Evolutionary conservation across 2,888 invertebrate species (phyloP), one percentile per base, ranked within the genome.

Genomic region (Theretra japonica): DNA sequence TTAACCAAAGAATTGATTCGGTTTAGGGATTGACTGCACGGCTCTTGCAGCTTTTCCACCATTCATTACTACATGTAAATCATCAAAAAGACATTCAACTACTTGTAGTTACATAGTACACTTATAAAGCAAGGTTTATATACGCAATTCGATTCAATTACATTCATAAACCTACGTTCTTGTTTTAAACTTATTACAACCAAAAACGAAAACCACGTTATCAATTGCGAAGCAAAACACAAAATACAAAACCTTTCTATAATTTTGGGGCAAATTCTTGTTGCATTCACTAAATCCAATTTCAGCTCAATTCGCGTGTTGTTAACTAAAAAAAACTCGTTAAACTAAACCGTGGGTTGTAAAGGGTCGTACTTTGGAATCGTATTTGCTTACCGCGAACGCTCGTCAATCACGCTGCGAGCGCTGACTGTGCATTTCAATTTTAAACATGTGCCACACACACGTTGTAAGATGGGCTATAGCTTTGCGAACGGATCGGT

Each of bases 351-450:
- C 87, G 89, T 83, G 73, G 69, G 74, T 74, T 88, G 83, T 89
- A 88, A 92, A 85, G 71, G 82, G 71, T 73, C 77, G 74, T 77
- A 78, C 77, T 82, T 80, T 65, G 79, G 81, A 79, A 78, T 83
- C 86, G 88, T 92, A 91, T 92, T 93, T 93, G 93, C 91, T 90
- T 88, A 89, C 92, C 87, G 88, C 88, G 89, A 84, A 83, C 89
- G 90, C 90, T 93, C 93, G 93, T 94, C 93, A 93, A 93, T 93
- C 93, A 93, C 92, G 88, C 86, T 80, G 79, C 78, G 81, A 81
- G 82, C 79, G 88, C 93, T 93, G 93, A 94, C 93, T 93, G 88
- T 89, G 93, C 93, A 92, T 92, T 93, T 93, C 92, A 90, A 92
- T 91, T 87, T 89, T 84, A 90, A 76, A 82, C 81, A 75, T 76